A percentile compares a stretch with the other conserved stretches of the same genome.
Evolutionary conservation across 35 echinoderm and acorn worm genomes (phyloP).

Genomic region (Apostichopus japonicus): DNA sequence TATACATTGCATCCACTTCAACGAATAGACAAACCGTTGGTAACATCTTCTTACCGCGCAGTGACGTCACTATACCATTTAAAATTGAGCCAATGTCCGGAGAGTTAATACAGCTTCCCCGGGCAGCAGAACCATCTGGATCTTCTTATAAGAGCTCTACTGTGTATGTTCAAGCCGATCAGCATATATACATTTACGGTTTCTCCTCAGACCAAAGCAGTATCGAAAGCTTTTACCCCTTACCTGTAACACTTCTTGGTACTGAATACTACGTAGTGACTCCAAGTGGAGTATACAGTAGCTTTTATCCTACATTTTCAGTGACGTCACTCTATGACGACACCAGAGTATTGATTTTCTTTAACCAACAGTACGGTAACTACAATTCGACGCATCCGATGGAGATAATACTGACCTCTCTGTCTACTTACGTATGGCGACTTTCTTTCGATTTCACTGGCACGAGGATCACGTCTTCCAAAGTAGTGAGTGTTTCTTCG

Average conservation of each 20-base stretch:
- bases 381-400: slow-evolving; percentile 16
- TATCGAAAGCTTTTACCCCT: slow-evolving; percentile 13
- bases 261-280: slow-evolving; percentile 2
- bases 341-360: neutral
- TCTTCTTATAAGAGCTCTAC: neutral
- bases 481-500: neutral
- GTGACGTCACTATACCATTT: neutral
- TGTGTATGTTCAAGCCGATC: neutral
- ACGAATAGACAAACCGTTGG: neutral
- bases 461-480: neutral
- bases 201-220: neutral
- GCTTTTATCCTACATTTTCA: neutral
- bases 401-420: neutral
- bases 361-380: neutral
- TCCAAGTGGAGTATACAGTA: neutral
- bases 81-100: neutral
- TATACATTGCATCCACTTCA: slow-evolving; percentile 25
- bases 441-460: slow-evolving; percentile 14
- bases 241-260: neutral
- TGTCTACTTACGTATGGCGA: slow-evolving; percentile 10
- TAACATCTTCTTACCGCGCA: neutral
- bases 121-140: neutral
- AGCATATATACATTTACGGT: slow-evolving; percentile 14
- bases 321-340: slow-evolving; percentile 16
- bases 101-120: neutral